Evolutionary conservation across 2,797 vertebrate genomes (phyloP).

Genomic region (Decapterus maruadsi): DNA sequence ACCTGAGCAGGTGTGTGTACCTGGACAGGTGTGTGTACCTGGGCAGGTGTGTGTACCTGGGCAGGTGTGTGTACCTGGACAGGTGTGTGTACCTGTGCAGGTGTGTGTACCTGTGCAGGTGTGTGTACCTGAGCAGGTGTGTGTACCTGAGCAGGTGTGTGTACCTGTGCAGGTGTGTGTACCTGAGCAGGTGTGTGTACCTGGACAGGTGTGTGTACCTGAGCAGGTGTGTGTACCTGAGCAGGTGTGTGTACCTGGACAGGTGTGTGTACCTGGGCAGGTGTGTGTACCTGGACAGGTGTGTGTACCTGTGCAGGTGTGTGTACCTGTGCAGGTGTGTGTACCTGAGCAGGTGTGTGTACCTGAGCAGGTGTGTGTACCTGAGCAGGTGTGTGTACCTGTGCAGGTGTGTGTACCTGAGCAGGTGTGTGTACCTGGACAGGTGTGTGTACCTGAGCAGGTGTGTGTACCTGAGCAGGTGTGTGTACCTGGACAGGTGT

Average conservation of each 20-base stretch:
- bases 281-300: constrained; percentile 87
- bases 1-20: constrained; percentile 64
- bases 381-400: constrained; percentile 79
- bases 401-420: constrained; percentile 85
- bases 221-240: constrained; percentile 81
- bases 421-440: constrained; percentile 83
- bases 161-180: constrained; percentile 84
- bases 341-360: constrained; percentile 81
- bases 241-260: constrained; percentile 83
- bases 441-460: no score
- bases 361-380: no score
- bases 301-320: no score
- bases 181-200: constrained; percentile 86
- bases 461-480: constrained; percentile 81
- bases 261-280: no score
- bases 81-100: no score
- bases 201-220: no score
- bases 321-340: constrained; percentile 84
- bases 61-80: constrained; percentile 83
- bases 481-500: constrained; percentile 88
- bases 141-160: no score
- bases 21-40: no score
- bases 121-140: constrained; percentile 89
- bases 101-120: constrained; percentile 84
- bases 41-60: constrained; percentile 81